Evolutionary conservation across 2,113 vertebrate genomes (phyloP), one percentile per base, ranked within the genome.

Genomic region (Sapajus apella): DNA sequence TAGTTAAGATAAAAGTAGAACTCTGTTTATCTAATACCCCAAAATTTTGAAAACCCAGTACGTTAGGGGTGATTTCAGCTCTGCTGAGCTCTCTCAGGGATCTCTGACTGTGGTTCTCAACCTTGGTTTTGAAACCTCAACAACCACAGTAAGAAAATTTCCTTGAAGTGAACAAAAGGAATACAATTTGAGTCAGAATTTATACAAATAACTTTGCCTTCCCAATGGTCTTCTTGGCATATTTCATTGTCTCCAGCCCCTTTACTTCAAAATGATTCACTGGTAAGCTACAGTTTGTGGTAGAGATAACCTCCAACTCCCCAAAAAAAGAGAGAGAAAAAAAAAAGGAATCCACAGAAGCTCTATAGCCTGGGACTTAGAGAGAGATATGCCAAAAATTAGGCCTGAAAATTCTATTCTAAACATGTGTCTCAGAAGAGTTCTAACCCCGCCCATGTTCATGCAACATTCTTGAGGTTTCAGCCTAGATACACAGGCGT

Each of bases 341-440:
- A 79, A n/a, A n/a, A 97, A 47, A 30, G 8, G 23, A 82, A 27
- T 79, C 35, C 43, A 97, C 45, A 95, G 79, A 96, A 97, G 91
- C 18, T 76, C 92, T 95, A 9, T 88, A 95, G 94, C 79, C 66
- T 47, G 58, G 64, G 85, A 82, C 88, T 92, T 55, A 91, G 23
- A 97, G 8, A 83, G 27, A 16, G 7, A 97, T 87, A 81, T 93
- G 95, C 89, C 96, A 98, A 97, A 98, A 98, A 97, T 89, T 58
- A 95, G 56, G 45, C 84, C 95, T 70, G 21, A 93, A 94, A 97
- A 52, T 52, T 52, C 52, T 52, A 52, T 52, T 52, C 50, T 17
- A 52, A 52, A 61, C 5, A 55, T 96, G 83, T 94, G 93, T 98
- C 96, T 84, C 20, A 6, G 66, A 94, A 96, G 91, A 94, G 1